Evolutionary conservation across 2,888 invertebrate genomes (phyloP), one percentile per base, ranked within the genome.

Genomic region (Drosophila monieri): DNA sequence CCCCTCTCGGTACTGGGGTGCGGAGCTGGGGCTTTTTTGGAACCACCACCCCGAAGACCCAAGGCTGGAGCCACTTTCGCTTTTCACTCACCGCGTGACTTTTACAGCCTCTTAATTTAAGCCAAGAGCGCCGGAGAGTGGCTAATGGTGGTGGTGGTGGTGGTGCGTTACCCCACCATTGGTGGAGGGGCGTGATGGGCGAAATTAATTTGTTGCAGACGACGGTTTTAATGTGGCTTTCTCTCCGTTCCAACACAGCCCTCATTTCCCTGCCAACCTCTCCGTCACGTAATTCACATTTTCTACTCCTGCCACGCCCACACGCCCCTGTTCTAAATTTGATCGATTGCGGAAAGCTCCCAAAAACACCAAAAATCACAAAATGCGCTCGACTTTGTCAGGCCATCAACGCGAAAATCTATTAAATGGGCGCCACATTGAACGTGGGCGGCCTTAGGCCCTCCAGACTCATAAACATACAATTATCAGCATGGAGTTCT

Each of bases 191-290:
- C 46, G 25, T 21, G 61, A 23, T 23, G 27, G 54, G 56, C 73
- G 69, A 88, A 88, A 88, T 88, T 88, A 89, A 89, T 88, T 89
- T 81, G 84, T 81, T 74, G 73, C 80, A 88, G 84, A 85, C 81
- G 81, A 73, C 78, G 73, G 61, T 85, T 88, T 87, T 78, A 88
- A 88, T 88, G 85, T 85, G 75, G 73, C 68, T 67, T 74, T 71
- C 67, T 74, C 69, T 58, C 74, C 77, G 79, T 73, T 78, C 57
- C 32, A 47, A 15, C 51, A 49, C 59, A 41, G 37, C 15, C 44
- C 49, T 51, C 68, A 65, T 66, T 69, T 64, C 67, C 18, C 37
- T 35, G 56, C 65, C 52, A 39, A 70, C 75, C 61, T 67, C 78
- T 64, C 78, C 76, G 85, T 88, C 89, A 89, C 89, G 89, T 88